Conservation (phyloP, 2,113 vertebrate genomes). For the Regulus satrapa region DNA sequence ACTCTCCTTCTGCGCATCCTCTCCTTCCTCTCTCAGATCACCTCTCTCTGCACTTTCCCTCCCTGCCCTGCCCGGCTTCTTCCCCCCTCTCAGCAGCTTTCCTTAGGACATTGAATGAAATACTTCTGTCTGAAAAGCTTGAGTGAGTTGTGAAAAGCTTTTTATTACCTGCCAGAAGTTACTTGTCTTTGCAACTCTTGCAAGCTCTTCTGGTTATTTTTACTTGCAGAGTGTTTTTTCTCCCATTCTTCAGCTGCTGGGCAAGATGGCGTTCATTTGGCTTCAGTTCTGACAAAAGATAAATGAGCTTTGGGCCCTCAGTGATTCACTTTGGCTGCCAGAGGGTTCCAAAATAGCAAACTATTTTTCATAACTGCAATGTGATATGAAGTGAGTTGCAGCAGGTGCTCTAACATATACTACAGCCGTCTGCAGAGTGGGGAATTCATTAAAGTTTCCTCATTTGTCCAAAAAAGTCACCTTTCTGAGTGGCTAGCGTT, state of each 20-base stretch:
- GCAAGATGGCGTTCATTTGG: conserved; percentile 95
- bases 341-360: conserved; percentile 99
- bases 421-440: conserved; percentile 75
- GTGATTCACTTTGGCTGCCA: conserved; percentile 96
- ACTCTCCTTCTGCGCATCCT: neutral
- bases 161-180: conserved; percentile 83
- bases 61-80: neutral
- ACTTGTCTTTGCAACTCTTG: conserved; percentile 82
- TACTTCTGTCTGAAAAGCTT: neutral
- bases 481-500: conserved; percentile 51
- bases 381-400: conserved; percentile 92
- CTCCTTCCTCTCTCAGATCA: neutral
- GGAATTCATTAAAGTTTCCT: conserved; percentile 84
- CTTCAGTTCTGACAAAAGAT: conserved; percentile 99
- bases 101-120: neutral
- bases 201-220: conserved; percentile 86
- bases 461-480: conserved; percentile 74
- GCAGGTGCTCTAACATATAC: conserved; percentile 89
- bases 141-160: conserved; percentile 69
- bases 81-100: neutral
- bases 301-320: conserved; percentile 97
- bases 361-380: conserved; percentile 99
- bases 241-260: conserved; percentile 93
- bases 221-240: conserved; percentile 80
- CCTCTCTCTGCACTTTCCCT: neutral